phyloP scores from a whole-genome alignment of 2,888 invertebrate species.

The Pinctada fucata region DNA sequence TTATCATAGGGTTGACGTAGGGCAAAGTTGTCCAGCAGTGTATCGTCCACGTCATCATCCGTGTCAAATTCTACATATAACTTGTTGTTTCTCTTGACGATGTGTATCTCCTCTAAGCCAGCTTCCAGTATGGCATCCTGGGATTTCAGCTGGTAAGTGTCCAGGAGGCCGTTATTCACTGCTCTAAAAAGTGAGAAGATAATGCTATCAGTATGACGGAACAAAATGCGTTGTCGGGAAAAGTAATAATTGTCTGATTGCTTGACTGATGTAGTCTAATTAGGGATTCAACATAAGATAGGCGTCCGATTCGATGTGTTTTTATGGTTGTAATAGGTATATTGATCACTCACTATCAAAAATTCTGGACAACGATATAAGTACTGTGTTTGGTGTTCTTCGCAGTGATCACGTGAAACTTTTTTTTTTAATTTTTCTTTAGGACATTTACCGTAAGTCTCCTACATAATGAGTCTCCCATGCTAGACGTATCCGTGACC shows the following conservation, averaged over 20 bases:
- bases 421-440: no score
- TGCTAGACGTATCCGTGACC: constrained; percentile 71
- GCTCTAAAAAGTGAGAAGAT: constrained; percentile 67
- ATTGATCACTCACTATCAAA: no score
- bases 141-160: constrained; percentile 78
- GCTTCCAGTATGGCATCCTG: constrained; percentile 77
- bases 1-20: constrained; percentile 76
- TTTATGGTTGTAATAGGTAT: no score
- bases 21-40: constrained; percentile 74
- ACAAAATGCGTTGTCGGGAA: no score
- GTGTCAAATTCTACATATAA: constrained; percentile 55
- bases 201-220: no score
- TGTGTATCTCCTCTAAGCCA: constrained; percentile 63
- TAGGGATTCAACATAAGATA: no score
- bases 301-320: no score
- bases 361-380: no score
- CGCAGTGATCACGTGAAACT: no score
- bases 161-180: constrained; percentile 77
- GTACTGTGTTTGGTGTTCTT: no score
- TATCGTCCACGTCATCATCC: constrained; percentile 27
- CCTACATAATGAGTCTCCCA: constrained; percentile 76
- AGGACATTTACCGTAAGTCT: constrained; percentile 68
- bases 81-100: constrained; percentile 59
- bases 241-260: no score
- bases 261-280: no score